Conservation (phyloP, 1,140 invertebrate genomes). For the Agrilus planipennis region DNA sequence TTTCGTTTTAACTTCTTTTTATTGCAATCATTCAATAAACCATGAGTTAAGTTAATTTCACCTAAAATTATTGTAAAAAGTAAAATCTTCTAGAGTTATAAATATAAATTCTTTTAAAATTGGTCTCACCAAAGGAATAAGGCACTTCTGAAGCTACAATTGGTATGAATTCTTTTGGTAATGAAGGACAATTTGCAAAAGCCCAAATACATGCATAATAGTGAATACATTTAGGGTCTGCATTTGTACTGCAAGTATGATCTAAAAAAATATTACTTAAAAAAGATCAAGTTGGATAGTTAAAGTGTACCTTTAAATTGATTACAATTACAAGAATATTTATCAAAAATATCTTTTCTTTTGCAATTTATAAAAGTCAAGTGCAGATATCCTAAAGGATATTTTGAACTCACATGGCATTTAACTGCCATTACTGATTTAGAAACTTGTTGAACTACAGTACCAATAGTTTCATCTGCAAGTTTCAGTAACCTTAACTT, state of each 20-base stretch:
- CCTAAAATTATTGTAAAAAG: constrained; percentile 4
- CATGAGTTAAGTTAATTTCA: not conserved
- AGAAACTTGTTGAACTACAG: constrained; percentile 64
- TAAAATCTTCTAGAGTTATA: constrained; percentile 3
- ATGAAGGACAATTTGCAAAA: constrained; percentile 59
- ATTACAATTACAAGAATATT: constrained; percentile 52
- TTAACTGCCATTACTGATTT: constrained; percentile 69
- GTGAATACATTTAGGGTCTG: constrained; percentile 39
- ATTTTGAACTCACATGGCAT: constrained; percentile 54
- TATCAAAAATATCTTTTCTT: constrained; percentile 42
- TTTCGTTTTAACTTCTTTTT: constrained; percentile 1
- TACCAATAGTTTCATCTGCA: constrained; percentile 49
- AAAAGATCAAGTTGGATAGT: not conserved
- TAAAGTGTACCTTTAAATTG: constrained; percentile 40
- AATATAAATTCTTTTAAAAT: constrained; percentile 13
- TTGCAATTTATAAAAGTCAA: constrained; percentile 50
- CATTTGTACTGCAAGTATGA: constrained; percentile 3
- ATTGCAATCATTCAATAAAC: not conserved
- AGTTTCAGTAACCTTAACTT: constrained; percentile 57
- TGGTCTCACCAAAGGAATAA: not conserved
- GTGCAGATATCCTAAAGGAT: constrained; percentile 65
- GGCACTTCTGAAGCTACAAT: constrained; percentile 46
- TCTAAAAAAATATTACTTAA: not conserved
- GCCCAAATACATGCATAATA: constrained; percentile 69
- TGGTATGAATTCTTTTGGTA: constrained; percentile 55